Evolutionary conservation across 2,113 vertebrate genomes (phyloP).

Genomic region (Grus americana): DNA sequence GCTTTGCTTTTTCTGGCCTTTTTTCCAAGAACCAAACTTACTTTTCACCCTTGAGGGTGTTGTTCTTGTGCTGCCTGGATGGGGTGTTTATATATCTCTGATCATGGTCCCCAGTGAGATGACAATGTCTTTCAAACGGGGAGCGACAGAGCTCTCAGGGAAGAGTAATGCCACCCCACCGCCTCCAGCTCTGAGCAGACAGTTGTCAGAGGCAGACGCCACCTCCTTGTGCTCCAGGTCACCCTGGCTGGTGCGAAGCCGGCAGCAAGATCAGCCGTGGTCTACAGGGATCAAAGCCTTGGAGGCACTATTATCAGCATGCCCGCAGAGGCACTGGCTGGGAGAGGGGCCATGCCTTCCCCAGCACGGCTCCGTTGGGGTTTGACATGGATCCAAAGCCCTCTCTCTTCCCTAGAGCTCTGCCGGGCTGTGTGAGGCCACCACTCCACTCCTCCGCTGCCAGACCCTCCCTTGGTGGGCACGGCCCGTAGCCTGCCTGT

Average conservation of each 20-base stretch:
- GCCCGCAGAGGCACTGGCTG: accelerated
- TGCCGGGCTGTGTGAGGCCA: no score
- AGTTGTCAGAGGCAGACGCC: no score
- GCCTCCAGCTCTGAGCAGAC: background rate
- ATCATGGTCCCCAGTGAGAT: no score
- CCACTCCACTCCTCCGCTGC: background rate
- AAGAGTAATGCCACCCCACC: accelerated
- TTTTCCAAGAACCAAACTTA: background rate
- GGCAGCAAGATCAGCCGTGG: accelerated
- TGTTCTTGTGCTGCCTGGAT: background rate
- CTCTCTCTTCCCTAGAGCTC: no score
- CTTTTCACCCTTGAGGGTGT: background rate
- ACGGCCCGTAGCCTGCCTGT: no score
- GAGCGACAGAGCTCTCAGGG: background rate
- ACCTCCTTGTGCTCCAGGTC: background rate
- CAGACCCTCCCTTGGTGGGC: background rate
- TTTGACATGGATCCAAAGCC: accelerated
- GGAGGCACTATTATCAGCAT: accelerated
- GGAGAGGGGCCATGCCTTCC: no score
- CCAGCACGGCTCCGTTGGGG: background rate
- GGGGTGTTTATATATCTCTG: no score
- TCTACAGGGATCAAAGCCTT: background rate
- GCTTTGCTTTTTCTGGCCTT: background rate
- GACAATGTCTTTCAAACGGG: background rate
- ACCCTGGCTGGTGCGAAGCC: no score